Evolutionary conservation across 1,140 invertebrate genomes (phyloP).

Genomic region (Cardiocondyla obscurior): DNA sequence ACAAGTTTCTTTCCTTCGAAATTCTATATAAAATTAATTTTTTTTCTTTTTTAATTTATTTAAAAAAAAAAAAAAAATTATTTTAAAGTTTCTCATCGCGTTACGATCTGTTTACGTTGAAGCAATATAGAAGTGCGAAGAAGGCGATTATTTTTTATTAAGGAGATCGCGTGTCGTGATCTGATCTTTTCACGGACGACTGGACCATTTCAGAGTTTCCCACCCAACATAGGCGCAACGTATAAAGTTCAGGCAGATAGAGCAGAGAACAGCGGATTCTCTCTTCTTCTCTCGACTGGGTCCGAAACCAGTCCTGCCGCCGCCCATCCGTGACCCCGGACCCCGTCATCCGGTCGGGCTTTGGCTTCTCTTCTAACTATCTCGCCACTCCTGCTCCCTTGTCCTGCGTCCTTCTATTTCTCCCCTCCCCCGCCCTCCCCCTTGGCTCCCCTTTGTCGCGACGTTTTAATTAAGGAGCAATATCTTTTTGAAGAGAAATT

Average conservation of each 20-base stretch:
- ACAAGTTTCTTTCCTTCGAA: background rate
- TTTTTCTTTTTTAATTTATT: background rate
- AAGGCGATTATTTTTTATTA: background rate
- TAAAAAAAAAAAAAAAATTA: background rate
- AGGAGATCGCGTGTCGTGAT: background rate
- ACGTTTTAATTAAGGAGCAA: conserved; percentile 67
- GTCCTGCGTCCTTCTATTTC: conserved; percentile 5
- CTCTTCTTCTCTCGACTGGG: conserved; percentile 76
- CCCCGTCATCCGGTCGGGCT: conserved; percentile 74
- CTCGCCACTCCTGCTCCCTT: conserved; percentile 37
- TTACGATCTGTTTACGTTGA: background rate
- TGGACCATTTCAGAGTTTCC: conserved; percentile 51
- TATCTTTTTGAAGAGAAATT: conserved; percentile 43
- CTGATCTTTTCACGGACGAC: conserved; percentile 39
- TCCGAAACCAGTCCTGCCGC: conserved; percentile 82
- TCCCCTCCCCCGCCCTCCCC: background rate
- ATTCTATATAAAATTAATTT: background rate
- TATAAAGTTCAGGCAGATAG: conserved; percentile 75
- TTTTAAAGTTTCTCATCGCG: too few relatives aligned
- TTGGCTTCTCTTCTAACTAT: conserved; percentile 52
- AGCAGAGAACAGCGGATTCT: conserved; percentile 73
- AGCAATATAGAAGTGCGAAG: background rate
- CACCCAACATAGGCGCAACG: conserved; percentile 76
- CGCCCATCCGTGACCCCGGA: conserved; percentile 82
- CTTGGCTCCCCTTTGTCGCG: conserved; percentile 1